Percentiles rank a stretch among this genome's conserved stretches.
Evolutionary conservation across 2,797 vertebrate species (phyloP).

Genomic region (Mallotus villosus): DNA sequence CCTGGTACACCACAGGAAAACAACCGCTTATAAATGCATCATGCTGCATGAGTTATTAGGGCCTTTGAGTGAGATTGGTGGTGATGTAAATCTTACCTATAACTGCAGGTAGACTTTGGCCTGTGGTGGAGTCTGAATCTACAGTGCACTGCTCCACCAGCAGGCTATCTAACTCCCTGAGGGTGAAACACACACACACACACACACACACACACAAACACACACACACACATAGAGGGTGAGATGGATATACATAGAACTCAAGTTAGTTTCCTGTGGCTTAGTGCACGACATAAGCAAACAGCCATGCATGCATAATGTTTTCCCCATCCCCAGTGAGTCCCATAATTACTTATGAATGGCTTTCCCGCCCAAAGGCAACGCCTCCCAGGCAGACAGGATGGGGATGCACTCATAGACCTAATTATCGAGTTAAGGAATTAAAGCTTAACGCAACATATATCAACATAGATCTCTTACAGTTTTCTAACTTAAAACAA

Average conservation of each 20-base stretch:
- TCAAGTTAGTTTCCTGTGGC: background rate
- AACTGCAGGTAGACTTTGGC: conserved; percentile 85
- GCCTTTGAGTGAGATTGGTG: no score
- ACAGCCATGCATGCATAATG: conserved; percentile 3
- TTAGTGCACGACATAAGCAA: conserved; percentile 1
- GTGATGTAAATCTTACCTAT: conserved; percentile 78
- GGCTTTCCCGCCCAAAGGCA: conserved; percentile 93
- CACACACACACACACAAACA: conserved; percentile 12
- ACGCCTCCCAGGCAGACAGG: conserved; percentile 92
- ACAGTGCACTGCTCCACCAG: conserved; percentile 91
- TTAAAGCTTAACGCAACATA: background rate
- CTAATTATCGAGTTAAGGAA: conserved; percentile 75
- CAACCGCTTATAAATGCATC: conserved; percentile 38
- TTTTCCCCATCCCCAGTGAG: background rate
- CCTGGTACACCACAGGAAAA: conserved; percentile 24
- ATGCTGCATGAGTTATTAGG: conserved; percentile 14
- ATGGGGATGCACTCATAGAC: conserved; percentile 95
- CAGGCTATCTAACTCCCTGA: conserved; percentile 86
- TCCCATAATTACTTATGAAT: conserved; percentile 89
- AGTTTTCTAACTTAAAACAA: background rate
- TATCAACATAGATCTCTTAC: background rate
- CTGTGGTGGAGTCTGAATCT: conserved; percentile 85
- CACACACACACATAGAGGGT: conserved; percentile 16
- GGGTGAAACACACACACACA: conserved; percentile 27
- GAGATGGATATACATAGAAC: background rate